Percentiles rank a stretch among this genome's conserved stretches.
These are phyloP conservation scores for Oncopeltus fasciatus DNA, from an alignment of 1,140 invertebrate genomes.

Conservation along the genomic window DNA sequence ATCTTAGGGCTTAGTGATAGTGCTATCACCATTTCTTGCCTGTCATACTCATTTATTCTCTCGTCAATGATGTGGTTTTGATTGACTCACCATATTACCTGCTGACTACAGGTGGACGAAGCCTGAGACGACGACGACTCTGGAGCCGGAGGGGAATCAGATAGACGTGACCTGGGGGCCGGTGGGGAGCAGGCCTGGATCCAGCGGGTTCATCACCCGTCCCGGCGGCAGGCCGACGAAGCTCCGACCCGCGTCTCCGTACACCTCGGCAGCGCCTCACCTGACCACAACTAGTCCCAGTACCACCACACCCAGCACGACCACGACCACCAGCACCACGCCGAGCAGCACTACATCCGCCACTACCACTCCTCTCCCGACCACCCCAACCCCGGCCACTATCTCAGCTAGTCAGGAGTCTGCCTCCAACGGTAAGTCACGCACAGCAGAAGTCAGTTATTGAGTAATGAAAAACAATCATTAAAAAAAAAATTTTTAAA, in stretches of 20 bases:
- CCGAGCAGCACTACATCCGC: slow-evolving; percentile 20
- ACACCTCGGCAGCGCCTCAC: slow-evolving; percentile 26
- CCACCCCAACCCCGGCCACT: slow-evolving; percentile 15
- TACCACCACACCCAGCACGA: slow-evolving; percentile 27
- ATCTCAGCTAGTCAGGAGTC: neutral
- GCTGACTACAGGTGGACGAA: slow-evolving; percentile 24
- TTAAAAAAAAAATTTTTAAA: no score
- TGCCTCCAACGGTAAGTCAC: neutral
- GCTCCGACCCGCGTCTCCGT: slow-evolving; percentile 25
- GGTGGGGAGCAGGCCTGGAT: slow-evolving; percentile 24
- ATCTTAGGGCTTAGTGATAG: no score
- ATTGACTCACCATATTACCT: no score
- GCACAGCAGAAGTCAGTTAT: no score
- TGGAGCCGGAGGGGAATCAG: slow-evolving; percentile 17
- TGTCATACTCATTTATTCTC: no score
- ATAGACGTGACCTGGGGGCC: slow-evolving; percentile 19
- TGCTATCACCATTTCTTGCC: no score
- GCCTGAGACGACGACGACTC: slow-evolving; percentile 15
- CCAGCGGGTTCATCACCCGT: slow-evolving; percentile 18
- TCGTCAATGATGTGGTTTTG: no score
- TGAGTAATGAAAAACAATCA: no score
- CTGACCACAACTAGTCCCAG: slow-evolving; percentile 25
- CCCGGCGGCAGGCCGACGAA: slow-evolving; percentile 12
- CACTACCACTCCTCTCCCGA: slow-evolving; percentile 23
- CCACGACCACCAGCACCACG: slow-evolving; percentile 17